Evolutionary conservation across 2,113 vertebrate genomes (phyloP), one percentile per base, ranked within the genome.

Genomic region (Lampris incognitus): DNA sequence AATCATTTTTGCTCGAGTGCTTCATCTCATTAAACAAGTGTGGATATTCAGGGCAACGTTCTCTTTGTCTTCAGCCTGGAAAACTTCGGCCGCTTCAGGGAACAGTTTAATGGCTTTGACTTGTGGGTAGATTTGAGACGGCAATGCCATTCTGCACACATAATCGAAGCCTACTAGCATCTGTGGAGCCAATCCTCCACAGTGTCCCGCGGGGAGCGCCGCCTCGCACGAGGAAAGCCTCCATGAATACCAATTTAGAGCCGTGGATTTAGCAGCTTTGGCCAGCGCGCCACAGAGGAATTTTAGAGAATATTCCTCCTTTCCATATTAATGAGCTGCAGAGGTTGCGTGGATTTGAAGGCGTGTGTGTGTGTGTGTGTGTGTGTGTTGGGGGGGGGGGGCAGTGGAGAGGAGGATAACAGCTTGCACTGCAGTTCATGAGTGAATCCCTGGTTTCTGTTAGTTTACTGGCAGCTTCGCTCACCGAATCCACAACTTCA

Each of bases 201-300:
- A 50, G 79, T 8, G 9, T 76, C 79, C 89, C 76, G 44, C 38
- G 0, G 82, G 90, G 88, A 85, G 85, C 68, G 61, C 44, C 42
- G 56, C 2, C 81, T 81, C 76, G 79, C 64, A 62, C 76, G 78
- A 49, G 84, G 74, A 88, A 91, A 90, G 85, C 87, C 87, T 77
- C 87, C 87, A 90, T 93, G 94, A 94, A 94, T 94, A 94, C 86
- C 88, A 93, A 93, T 89, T 90, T 77, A 91, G 81, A 77, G 84
- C 59, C 56, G 59, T 48, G 86, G 91, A 91, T 92, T 92, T 91
- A 91, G 73, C 82, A 63, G 84, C 89, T 85, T 69, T 88, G 80
- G 83, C 38, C 56, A 89, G 83, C 70, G 79, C 51, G 80, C 87
- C 91, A 79, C 92, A 70, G 71, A 90, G 86, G 90, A 89, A 90